Evolutionary conservation across 1,140 invertebrate species (phyloP).

Genomic region (Holotrichia oblita): DNA sequence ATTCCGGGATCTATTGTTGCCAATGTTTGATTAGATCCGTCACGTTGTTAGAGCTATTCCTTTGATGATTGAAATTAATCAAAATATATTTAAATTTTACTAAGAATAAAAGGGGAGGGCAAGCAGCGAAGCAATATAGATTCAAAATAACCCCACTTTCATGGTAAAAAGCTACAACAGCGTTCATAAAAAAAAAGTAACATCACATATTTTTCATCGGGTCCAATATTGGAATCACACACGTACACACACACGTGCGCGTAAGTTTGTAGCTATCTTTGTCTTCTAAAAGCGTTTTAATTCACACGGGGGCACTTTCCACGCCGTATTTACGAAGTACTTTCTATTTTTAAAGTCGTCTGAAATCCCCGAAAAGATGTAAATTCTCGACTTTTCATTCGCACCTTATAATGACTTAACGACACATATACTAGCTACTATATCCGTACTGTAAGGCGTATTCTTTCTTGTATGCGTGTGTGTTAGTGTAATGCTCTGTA

Average conservation of each 20-base stretch:
- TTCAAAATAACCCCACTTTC: slow-evolving; percentile 5
- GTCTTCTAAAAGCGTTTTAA: neutral
- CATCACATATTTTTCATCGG: slow-evolving; percentile 11
- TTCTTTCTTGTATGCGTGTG: too few species aligned
- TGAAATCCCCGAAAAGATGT: slow-evolving; percentile 16
- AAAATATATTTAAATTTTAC: too few species aligned
- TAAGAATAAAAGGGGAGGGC: too few species aligned
- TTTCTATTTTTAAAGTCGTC: neutral
- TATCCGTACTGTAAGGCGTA: neutral
- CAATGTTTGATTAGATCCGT: too few species aligned
- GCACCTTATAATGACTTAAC: slow-evolving; percentile 12
- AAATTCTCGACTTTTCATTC: slow-evolving; percentile 10
- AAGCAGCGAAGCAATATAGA: neutral
- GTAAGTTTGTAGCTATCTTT: neutral
- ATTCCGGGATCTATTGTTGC: too few species aligned
- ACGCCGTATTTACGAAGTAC: neutral
- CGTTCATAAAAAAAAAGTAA: neutral
- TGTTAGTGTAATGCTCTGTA: too few species aligned
- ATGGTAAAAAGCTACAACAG: neutral
- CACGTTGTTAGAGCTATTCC: too few species aligned
- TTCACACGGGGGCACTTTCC: neutral
- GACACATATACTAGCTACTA: slow-evolving; percentile 8
- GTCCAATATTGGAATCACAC: neutral
- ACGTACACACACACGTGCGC: neutral
- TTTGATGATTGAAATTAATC: too few species aligned